Evolutionary conservation across 2,888 invertebrate species (phyloP).

Genomic region (Dioctria rufipes): DNA sequence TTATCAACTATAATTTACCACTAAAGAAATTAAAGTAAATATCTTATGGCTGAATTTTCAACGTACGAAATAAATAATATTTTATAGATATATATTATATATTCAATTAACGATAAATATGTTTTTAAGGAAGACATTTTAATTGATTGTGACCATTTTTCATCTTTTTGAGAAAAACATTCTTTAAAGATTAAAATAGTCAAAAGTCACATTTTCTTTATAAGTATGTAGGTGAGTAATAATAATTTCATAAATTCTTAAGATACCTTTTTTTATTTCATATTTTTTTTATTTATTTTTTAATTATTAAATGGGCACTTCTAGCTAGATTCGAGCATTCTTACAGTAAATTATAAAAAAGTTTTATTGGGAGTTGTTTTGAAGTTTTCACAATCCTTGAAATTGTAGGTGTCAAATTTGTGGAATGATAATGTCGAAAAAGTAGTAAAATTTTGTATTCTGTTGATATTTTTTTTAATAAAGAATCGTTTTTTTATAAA

Average conservation of each 20-base stretch:
- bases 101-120: slow-evolving; percentile 43
- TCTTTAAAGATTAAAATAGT: slow-evolving; percentile 34
- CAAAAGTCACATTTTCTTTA: slow-evolving; percentile 39
- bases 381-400: too few relatives aligned
- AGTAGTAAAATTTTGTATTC: too few relatives aligned
- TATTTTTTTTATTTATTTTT: too few relatives aligned
- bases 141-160: slow-evolving; percentile 66
- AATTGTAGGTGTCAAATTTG: too few relatives aligned
- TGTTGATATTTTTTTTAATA: too few relatives aligned
- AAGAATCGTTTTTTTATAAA: too few relatives aligned
- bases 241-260: slow-evolving; percentile 4
- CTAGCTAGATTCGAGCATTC: too few relatives aligned
- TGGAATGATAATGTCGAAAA: too few relatives aligned
- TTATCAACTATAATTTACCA: neutral
- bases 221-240: neutral
- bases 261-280: neutral
- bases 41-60: slow-evolving; percentile 19
- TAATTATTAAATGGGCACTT: too few relatives aligned
- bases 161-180: neutral
- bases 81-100: slow-evolving; percentile 37
- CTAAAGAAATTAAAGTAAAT: slow-evolving; percentile 24
- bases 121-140: slow-evolving; percentile 65
- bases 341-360: too few relatives aligned
- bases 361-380: too few relatives aligned
- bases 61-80: slow-evolving; percentile 35